Base-by-base conservation (phyloP, 2,113 vertebrate species). In the Colistium nudipinnis region DNA sequence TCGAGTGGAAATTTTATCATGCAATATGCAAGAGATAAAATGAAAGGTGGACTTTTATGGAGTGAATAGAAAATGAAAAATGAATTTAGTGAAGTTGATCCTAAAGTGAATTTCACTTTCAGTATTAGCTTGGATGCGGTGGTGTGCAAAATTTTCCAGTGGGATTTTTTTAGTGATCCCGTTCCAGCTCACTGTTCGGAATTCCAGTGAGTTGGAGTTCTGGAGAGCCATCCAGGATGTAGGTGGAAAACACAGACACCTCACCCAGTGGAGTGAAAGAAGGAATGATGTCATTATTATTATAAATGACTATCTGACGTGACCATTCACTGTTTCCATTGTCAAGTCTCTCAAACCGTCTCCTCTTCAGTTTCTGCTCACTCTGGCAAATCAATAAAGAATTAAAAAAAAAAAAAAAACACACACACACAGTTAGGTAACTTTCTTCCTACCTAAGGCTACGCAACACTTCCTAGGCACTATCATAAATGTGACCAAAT, bases 391-490 rank as follows among this genome's bases (percentile, higher is more conserved):
- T 62, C 31, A 33, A 33, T 33, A 4, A 33, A 9, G n/a, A n/a
- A n/a, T 33, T 9, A 36, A 36, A 9, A 6, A 36, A 36, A 9
- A 3, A 36, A 6, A 9, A 6, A 33, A 67, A 70, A 30, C 9
- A 39, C 25, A 43, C 51, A 61, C 20, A 27, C 1, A 24, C 10
- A 7, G 35, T 85, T 63, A 64, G 11, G 16, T 57, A 70, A 74
- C 19, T 31, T 7, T 16, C 8, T 10, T 22, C 51, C 7, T 11
- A 36, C 0, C 38, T 20, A 41, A 39, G 27, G 48, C 49, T 41
- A 55, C 24, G 62, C 39, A 45, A 52, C 39, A 28, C 53, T 54
- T 49, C 39, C 31, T 49, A n/a, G 52, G 35, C 59, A 22, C 9
- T 3, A 9, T 13, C 41, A 7, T 14, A 31, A 11, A 3, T 36